Evolutionary conservation across 2,888 invertebrate genomes (phyloP).

Genomic region (Meteorus colon): DNA sequence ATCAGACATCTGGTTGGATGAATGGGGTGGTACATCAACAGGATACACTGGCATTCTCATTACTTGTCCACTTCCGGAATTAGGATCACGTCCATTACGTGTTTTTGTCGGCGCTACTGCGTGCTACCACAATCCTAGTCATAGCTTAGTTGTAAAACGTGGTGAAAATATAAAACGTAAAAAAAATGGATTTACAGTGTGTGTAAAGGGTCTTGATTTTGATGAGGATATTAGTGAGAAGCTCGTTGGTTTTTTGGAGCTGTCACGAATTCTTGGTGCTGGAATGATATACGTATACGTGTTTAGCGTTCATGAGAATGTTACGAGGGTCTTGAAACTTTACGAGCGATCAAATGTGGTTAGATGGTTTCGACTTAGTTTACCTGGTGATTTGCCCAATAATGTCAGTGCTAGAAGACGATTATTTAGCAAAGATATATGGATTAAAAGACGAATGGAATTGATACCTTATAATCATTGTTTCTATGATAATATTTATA

Average conservation of each 20-base stretch:
- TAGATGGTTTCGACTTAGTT: conserved; percentile 63
- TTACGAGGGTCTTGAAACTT: conserved; percentile 76
- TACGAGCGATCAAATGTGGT: conserved; percentile 74
- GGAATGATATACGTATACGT: conserved; percentile 80
- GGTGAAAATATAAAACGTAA: conserved; percentile 51
- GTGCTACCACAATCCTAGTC: conserved; percentile 68
- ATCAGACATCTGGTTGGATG: conserved; percentile 79
- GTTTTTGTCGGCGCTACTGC: conserved; percentile 61
- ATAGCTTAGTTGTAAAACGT: conserved; percentile 62
- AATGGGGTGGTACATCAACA: conserved; percentile 77
- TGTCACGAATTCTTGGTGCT: conserved; percentile 81
- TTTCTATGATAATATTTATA: conserved; percentile 81
- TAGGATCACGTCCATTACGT: conserved; percentile 56
- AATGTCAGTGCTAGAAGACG: conserved; percentile 67
- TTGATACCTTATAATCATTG: conserved; percentile 86
- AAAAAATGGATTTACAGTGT: conserved; percentile 77
- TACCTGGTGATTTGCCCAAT: conserved; percentile 74
- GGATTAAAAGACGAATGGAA: conserved; percentile 83
- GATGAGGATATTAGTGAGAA: conserved; percentile 77
- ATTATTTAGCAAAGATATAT: conserved; percentile 74
- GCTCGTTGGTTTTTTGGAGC: conserved; percentile 83
- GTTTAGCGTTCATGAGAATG: conserved; percentile 76
- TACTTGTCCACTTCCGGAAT: conserved; percentile 78
- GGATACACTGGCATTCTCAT: conserved; percentile 77
- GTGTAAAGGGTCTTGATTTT: conserved; percentile 83